Conservation (phyloP, 2,113 vertebrate species). For the Corythornis vintsioides region DNA sequence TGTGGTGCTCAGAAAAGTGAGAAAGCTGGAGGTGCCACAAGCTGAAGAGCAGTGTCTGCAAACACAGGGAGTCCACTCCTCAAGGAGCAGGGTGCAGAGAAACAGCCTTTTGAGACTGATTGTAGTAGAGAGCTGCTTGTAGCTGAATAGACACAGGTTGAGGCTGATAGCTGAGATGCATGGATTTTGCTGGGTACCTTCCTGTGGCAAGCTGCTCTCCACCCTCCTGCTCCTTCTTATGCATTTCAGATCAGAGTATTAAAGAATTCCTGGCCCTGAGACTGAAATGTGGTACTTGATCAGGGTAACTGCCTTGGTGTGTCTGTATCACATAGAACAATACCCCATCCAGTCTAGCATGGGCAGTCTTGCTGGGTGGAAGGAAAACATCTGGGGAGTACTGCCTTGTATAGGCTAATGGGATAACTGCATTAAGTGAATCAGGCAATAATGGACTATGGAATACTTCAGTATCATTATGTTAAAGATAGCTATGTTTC, state of each 20-base stretch:
- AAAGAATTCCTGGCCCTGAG: neutral
- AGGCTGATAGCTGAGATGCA: neutral
- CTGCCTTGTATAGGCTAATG: neutral
- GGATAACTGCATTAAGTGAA: neutral
- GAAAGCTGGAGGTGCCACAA: neutral
- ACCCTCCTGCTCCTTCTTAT: neutral
- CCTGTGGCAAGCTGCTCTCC: neutral
- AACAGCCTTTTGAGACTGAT: too few species aligned
- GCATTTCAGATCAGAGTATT: neutral
- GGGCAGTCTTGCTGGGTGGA: neutral
- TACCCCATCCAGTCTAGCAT: neutral
- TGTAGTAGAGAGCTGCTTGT: neutral
- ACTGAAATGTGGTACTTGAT: neutral
- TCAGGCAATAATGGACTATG: neutral
- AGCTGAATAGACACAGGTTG: neutral
- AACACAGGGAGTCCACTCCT: accelerated
- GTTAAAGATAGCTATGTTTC: neutral
- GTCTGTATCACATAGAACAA: neutral
- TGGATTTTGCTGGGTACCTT: neutral
- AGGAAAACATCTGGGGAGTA: neutral
- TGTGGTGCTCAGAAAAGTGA: neutral
- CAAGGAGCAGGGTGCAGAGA: neutral
- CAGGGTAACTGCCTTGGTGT: neutral
- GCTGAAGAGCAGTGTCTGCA: neutral
- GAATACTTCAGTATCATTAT: neutral